Evolutionary conservation across 1,140 invertebrate genomes (phyloP), one percentile per base, ranked within the genome.

Genomic region (Chrysopa pallens): DNA sequence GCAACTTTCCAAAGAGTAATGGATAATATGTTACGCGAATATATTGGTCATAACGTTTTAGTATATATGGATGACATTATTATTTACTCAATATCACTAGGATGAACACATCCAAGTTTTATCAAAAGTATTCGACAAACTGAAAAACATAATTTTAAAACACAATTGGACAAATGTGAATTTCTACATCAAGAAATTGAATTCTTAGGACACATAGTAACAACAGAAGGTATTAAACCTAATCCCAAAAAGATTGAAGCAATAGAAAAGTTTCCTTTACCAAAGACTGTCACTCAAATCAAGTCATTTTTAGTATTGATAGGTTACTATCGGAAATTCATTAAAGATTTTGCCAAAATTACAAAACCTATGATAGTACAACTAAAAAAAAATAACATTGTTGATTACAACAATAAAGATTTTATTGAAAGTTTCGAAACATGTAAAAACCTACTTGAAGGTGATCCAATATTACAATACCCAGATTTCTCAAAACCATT

Each of bases 1-100:
- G 45, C 53, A 4, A 63, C 57, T 8, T 67, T 69, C 48, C 59
- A 67, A 52, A 42, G 60, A 39, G 46, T 56, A 9, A 60, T 68
- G 55, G 54, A 68, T 45, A 50, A 42, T 2, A 52, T 61, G 3
- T 52, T 68, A 6, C 43, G 43, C 17, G 53, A 50, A 7, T 45
- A 63, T 7, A 38, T 52, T 41, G 48, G 50, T 12, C 41, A 51
- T 29, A 50, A 42, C 6, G 52, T 52, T 40, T 52, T 56, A 9
- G 52, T 62, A 0, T 70, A 69, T 49, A 14, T 55, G 8, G 52
- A 54, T 39, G 51, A 55, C 29, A 48, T 55, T n/a, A 51, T 57
- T 7, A 49, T 57, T 7, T 49, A 40, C 17, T 37, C 38, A 0
- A 46, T 46, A 9, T 48, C 44, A 14, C 28, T 51, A 12, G 43